Evolutionary conservation across 2,888 invertebrate species (phyloP), one percentile per base, ranked within the genome.

Genomic region (Trichacis sp.): DNA sequence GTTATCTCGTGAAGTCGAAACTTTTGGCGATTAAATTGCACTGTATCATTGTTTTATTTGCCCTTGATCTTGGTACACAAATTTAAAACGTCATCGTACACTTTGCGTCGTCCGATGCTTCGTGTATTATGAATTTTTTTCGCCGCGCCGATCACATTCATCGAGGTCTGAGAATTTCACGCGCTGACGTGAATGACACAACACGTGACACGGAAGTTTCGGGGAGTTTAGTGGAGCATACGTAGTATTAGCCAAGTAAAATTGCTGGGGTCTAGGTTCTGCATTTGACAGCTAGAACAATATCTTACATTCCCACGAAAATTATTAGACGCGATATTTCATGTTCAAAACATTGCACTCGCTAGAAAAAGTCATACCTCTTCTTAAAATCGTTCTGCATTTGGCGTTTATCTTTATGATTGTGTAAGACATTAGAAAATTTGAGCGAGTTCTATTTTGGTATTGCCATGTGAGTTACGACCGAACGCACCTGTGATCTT

Each of bases 151-250:
- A 24, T n/a, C n/a, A n/a, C n/a, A n/a, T n/a, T n/a, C n/a, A n/a
- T 24, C 24, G 3, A 8, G 51, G 69, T 68, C 68, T 74, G 76
- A 70, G 76, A 78, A 78, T 67, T 69, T 67, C 60, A 72, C 66
- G 29, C 53, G 57, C 59, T 60, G 63, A 54, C 67, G 73, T 80
- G 78, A 81, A 81, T 81, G 78, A 77, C 75, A 58, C 61, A 71
- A 75, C 78, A 77, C 73, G 79, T 77, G 80, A 68, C 73, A 74
- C 69, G 75, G 78, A 78, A 73, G 74, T 77, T 73, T 77, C 79
- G 78, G 40, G 79, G 80, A 80, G 82, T 81, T 81, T 80, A 80
- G 81, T 78, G 80, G 75, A 79, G 76, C 80, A 78, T 79, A 76
- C 72, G 77, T n/a, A 71, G 64, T 72, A 66, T 68, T 69, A 66